These are phyloP conservation scores for Calephelis perditalis DNA, from an alignment of 2,888 invertebrate genomes.

Conservation along the genomic window DNA sequence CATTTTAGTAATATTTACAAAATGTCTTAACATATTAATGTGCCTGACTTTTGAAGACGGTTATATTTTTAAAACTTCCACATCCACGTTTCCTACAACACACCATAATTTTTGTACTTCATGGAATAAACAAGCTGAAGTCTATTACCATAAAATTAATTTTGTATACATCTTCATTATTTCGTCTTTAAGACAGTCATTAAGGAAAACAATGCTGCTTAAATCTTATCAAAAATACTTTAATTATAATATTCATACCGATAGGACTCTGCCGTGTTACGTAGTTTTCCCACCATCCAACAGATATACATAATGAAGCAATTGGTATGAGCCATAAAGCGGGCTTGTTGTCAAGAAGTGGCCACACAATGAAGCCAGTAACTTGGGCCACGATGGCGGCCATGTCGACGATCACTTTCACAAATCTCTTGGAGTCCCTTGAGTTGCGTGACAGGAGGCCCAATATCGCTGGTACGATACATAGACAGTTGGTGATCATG, in stretches of 20 bases:
- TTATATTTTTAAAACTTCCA: too few species aligned
- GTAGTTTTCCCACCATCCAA: slow-evolving; percentile 99
- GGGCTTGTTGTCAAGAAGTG: slow-evolving; percentile 86
- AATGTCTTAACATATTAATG: too few species aligned
- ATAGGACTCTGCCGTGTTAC: slow-evolving; percentile 92
- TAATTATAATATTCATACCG: slow-evolving; percentile 60
- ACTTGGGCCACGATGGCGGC: slow-evolving; percentile 92
- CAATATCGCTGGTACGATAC: slow-evolving; percentile 89
- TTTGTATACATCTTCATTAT: not conserved
- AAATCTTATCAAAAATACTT: slow-evolving; percentile 7
- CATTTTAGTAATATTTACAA: too few species aligned
- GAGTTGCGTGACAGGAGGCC: slow-evolving; percentile 89
- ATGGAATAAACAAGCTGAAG: too few species aligned
- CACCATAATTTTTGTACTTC: too few species aligned
- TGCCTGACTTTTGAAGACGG: too few species aligned
- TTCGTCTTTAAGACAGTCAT: not conserved
- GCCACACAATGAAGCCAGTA: slow-evolving; percentile 95
- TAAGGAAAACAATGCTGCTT: not conserved
- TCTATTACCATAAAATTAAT: slow-evolving; percentile 1
- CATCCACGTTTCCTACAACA: too few species aligned
- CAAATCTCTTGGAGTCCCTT: slow-evolving; percentile 86
- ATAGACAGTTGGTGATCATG: slow-evolving; percentile 97
- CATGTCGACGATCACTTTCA: slow-evolving; percentile 90
- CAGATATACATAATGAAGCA: slow-evolving; percentile 90
- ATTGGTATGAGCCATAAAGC: slow-evolving; percentile 92